Percentiles rank a stretch among this genome's conserved stretches.
Conservation (phyloP, 2,797 vertebrate species). For the Microtus obscurus region DNA sequence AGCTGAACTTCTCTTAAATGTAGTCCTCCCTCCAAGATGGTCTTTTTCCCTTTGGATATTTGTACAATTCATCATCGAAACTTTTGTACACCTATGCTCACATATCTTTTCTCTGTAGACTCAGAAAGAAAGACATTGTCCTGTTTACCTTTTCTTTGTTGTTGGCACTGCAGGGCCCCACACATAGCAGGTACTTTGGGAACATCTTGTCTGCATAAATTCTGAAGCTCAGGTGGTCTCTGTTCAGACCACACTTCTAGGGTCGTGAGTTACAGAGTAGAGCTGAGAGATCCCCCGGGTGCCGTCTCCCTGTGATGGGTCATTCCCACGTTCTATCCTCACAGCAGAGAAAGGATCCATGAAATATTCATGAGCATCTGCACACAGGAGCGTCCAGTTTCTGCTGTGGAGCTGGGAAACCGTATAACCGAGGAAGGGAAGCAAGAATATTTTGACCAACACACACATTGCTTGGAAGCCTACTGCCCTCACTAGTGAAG, state of each 20-base stretch:
- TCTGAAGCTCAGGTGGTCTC: constrained; percentile 26
- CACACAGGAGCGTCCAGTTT: constrained; percentile 7
- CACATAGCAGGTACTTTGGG: background rate
- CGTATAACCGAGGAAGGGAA: background rate
- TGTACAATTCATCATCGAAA: background rate
- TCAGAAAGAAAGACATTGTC: background rate
- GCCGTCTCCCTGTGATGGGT: background rate
- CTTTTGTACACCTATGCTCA: background rate
- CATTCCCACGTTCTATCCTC: background rate
- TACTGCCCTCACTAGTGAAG: background rate
- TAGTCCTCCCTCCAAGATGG: background rate
- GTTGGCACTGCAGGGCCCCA: background rate
- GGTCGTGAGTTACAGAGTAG: background rate
- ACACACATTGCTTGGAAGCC: background rate
- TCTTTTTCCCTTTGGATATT: background rate
- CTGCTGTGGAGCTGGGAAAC: background rate
- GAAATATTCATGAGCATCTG: background rate
- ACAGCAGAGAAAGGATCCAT: constrained; percentile 22
- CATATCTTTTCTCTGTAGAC: background rate
- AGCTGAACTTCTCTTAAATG: background rate
- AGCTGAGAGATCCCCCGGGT: background rate
- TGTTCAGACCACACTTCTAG: constrained; percentile 4
- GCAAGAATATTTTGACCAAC: constrained; percentile 13
- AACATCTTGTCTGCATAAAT: background rate
- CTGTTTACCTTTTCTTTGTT: background rate